Evolutionary conservation across 2,113 vertebrate species (phyloP).

Genomic region (Erythrocercus mccallii): DNA sequence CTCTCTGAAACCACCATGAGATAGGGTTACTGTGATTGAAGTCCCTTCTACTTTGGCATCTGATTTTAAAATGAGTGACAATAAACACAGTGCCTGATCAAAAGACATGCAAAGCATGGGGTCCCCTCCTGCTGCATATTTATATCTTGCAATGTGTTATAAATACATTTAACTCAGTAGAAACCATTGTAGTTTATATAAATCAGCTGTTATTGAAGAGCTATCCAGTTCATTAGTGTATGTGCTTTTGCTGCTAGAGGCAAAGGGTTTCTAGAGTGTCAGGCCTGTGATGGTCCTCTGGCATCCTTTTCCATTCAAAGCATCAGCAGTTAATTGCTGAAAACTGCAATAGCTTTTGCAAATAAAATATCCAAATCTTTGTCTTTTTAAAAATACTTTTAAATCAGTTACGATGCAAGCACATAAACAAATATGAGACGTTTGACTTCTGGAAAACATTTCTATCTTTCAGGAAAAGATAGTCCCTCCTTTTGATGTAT

Average conservation of each 20-base stretch:
- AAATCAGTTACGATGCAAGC: neutral
- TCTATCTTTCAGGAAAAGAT: neutral
- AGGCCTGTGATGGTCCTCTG: neutral
- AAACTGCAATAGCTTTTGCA: neutral
- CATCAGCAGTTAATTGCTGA: neutral
- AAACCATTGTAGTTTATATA: slow-evolving; percentile 50
- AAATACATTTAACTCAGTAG: slow-evolving; percentile 61
- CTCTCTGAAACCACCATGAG: slow-evolving; percentile 46
- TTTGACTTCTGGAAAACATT: neutral
- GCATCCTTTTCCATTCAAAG: neutral
- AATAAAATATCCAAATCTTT: neutral
- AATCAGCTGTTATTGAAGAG: slow-evolving; percentile 46
- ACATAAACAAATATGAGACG: neutral
- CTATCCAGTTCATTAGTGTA: slow-evolving; percentile 2
- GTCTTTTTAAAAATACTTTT: neutral
- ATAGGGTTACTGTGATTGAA: slow-evolving; percentile 58
- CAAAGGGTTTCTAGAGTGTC: neutral
- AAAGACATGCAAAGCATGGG: slow-evolving; percentile 55
- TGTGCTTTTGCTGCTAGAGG: neutral
- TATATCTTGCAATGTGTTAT: slow-evolving; percentile 56
- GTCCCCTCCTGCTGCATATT: slow-evolving; percentile 60
- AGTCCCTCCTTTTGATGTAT: neutral
- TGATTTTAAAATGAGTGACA: slow-evolving; percentile 58
- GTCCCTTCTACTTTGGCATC: slow-evolving; percentile 41
- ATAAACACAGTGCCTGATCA: slow-evolving; percentile 60